Percentiles rank a stretch among this genome's conserved stretches.
These are phyloP conservation scores for Artemia sinica DNA, from an alignment of 2,888 invertebrate species.

Conservation along the genomic window DNA sequence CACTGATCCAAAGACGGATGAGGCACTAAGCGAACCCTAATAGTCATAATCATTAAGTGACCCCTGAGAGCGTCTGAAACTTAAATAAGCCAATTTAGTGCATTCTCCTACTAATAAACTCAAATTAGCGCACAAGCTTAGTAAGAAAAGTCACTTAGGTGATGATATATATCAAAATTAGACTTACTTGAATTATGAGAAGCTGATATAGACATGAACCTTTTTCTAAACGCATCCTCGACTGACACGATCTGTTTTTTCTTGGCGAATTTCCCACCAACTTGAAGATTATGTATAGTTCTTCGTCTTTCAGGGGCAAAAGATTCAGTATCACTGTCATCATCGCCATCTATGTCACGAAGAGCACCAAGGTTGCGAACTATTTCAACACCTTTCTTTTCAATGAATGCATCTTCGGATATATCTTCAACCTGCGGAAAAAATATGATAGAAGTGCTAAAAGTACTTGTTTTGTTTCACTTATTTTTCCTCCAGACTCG, in stretches of 20 bases:
- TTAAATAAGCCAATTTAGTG: too few species aligned
- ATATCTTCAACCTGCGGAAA: conserved; percentile 17
- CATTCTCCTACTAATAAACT: too few species aligned
- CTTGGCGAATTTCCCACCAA: background rate
- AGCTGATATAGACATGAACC: conserved; percentile 18
- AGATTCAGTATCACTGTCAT: background rate
- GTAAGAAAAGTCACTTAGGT: too few species aligned
- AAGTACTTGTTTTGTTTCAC: too few species aligned
- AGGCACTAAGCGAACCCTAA: too few species aligned
- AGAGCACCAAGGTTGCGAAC: conserved; percentile 12
- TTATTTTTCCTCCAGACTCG: too few species aligned
- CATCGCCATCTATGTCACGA: background rate
- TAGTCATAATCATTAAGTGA: too few species aligned
- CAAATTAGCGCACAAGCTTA: too few species aligned
- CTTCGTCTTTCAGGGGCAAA: conserved; percentile 14
- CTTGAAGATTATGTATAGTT: conserved; percentile 16
- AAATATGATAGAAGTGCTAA: too few species aligned
- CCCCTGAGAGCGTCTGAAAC: too few species aligned
- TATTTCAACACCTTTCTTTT: conserved; percentile 20
- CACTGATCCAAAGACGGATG: too few species aligned
- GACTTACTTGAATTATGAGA: background rate
- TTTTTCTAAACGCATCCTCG: conserved; percentile 17
- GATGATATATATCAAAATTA: too few species aligned
- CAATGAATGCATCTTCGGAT: conserved; percentile 20
- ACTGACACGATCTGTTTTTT: conserved; percentile 7